Evolutionary conservation across 2,888 invertebrate species (phyloP), one percentile per base, ranked within the genome.

Genomic region (Crossocerus cetratus): DNA sequence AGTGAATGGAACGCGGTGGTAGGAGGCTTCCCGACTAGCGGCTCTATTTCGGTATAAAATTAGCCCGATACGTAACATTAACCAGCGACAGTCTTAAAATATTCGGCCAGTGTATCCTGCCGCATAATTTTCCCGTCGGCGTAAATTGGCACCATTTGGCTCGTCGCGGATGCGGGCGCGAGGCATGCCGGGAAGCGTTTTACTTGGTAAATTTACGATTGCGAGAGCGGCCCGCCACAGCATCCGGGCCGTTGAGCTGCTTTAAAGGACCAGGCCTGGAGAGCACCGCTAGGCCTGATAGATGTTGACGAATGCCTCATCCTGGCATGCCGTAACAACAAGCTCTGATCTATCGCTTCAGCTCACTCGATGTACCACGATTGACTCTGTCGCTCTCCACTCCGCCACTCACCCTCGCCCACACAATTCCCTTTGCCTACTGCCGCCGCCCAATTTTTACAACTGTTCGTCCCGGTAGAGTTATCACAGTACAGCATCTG

Each of bases 91-190:
- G 49, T 49, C 49, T 49, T 49, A 49, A 49, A 49, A 49, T 49
- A 49, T 49, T 49, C 49, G n/a, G n/a, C n/a, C 16, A n/a, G 57
- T 43, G 18, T 74, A 74, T 73, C 68, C 58, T 11, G 54, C 56
- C 73, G 73, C 67, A 69, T 73, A 74, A 73, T 73, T 74, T 53
- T 49, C 56, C 62, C 59, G 60, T 65, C 74, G 16, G 65, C 74
- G 69, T 74, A 74, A 74, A 74, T 73, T 74, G 74, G 74, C 43
- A 69, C 69, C 69, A 68, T 73, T 68, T 73, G 73, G 68, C 64
- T 68, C 69, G 64, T 61, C 64, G 63, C 67, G 32, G 32, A 32
- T 32, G 32, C 32, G 32, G 32, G 32, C 32, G 32, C 32, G 32
- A 32, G 32, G 8, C 32, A 8, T 11, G 44, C 8, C 55, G 53